These are phyloP conservation scores for Diaperis boleti DNA, from an alignment of 2,888 invertebrate species.

Conservation along the genomic window DNA sequence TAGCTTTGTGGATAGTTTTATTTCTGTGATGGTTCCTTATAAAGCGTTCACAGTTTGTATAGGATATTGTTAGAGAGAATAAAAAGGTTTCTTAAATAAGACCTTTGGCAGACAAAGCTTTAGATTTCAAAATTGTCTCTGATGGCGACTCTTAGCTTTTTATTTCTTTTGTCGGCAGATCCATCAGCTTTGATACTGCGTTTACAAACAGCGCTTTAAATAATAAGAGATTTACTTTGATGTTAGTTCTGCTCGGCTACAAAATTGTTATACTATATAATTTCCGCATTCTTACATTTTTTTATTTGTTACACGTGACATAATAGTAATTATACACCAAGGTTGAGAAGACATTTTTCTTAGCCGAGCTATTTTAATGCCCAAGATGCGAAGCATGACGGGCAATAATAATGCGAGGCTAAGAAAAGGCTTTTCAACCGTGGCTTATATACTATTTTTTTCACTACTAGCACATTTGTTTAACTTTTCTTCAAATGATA, in stretches of 20 bases:
- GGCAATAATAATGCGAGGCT: no score
- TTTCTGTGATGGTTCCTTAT: constrained; percentile 1
- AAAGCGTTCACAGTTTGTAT: constrained; percentile 12
- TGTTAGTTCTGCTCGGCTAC: background rate
- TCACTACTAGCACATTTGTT: no score
- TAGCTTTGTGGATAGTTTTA: constrained; percentile 20
- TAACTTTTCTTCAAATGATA: no score
- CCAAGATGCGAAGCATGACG: no score
- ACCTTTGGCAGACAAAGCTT: constrained; percentile 19
- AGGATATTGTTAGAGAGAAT: constrained; percentile 2
- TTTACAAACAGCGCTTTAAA: constrained; percentile 22
- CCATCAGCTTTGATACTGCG: constrained; percentile 21
- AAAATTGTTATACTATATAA: constrained; percentile 7
- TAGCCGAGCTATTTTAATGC: no score
- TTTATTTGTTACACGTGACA: no score
- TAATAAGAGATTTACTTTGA: constrained; percentile 30
- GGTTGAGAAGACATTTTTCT: no score
- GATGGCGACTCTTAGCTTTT: constrained; percentile 22
- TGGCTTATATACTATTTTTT: no score
- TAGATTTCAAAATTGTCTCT: constrained; percentile 26
- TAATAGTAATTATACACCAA: no score
- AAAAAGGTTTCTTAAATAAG: constrained; percentile 17
- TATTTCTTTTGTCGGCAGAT: constrained; percentile 10
- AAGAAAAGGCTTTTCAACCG: no score
- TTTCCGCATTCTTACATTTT: background rate